These are phyloP conservation scores for Numida meleagris DNA, from an alignment of 2,113 vertebrate genomes.

Conservation along the genomic window DNA sequence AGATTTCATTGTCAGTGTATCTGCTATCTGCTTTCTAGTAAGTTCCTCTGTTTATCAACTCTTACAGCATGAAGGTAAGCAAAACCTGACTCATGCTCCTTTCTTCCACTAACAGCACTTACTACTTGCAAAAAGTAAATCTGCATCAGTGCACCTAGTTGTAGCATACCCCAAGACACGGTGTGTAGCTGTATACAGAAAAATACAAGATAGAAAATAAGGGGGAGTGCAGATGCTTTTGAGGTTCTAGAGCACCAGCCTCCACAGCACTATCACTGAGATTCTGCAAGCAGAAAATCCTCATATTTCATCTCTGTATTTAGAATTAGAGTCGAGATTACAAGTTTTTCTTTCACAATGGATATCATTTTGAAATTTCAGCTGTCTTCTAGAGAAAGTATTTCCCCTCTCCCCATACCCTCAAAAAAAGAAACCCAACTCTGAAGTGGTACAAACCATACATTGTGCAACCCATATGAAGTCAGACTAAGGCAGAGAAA, in stretches of 20 bases:
- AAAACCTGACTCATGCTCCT: background rate
- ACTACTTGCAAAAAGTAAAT: background rate
- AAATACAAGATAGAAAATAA: background rate
- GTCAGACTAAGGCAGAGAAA: background rate
- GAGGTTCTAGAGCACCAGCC: background rate
- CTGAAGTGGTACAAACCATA: background rate
- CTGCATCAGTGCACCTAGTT: background rate
- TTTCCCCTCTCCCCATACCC: background rate
- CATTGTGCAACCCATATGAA: background rate
- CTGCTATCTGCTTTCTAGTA: background rate
- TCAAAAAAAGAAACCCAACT: background rate
- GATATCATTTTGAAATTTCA: background rate
- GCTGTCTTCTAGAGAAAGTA: background rate
- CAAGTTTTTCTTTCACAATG: background rate
- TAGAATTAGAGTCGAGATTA: background rate
- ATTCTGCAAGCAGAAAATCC: background rate
- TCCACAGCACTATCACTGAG: background rate
- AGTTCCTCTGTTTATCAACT: background rate
- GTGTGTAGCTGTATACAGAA: background rate
- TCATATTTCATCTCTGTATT: background rate
- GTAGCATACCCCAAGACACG: background rate
- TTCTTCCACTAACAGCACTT: background rate
- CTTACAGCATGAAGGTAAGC: background rate
- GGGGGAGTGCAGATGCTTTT: background rate
- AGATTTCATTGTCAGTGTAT: no score